Conservation (phyloP, 2,113 vertebrate genomes). For the Oncorhynchus mykiss region DNA sequence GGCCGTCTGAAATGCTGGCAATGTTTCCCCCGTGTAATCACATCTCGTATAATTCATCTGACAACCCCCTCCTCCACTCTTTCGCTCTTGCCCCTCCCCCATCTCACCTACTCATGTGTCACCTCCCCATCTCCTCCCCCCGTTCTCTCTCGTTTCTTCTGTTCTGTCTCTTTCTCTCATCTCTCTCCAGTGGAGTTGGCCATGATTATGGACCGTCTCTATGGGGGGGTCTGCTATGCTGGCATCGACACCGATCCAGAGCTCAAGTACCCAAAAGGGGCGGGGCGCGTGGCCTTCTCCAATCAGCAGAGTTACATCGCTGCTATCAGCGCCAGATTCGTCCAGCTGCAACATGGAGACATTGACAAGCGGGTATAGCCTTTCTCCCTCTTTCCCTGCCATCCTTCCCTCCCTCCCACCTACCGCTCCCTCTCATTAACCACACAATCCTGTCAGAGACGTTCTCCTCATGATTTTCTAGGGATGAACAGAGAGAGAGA, state of each 20-base stretch:
- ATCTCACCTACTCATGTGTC: not conserved
- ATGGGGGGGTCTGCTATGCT: slow-evolving; percentile 96
- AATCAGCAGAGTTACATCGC: slow-evolving; percentile 99
- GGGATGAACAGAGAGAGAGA: not conserved
- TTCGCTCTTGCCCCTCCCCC: not conserved
- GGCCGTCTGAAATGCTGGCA: not conserved
- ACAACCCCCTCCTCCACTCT: not conserved
- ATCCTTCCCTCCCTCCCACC: not conserved
- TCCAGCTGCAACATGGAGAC: slow-evolving; percentile 97
- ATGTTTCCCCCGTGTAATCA: not conserved
- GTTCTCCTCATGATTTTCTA: not conserved
- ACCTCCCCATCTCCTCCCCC: not conserved
- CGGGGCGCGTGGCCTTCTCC: slow-evolving; percentile 96
- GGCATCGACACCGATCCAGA: slow-evolving; percentile 97
- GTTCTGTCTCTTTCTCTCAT: not conserved
- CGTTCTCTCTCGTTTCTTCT: not conserved
- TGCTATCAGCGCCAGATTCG: slow-evolving; percentile 97
- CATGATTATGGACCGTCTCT: slow-evolving; percentile 99
- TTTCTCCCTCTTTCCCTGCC: no score
- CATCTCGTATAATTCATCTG: not conserved
- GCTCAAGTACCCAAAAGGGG: slow-evolving; percentile 97
- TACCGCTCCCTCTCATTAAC: not conserved
- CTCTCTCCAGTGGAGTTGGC: slow-evolving; percentile 87
- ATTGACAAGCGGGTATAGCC: slow-evolving; percentile 93
- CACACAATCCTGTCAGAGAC: not conserved